Percentiles rank a stretch among this genome's conserved stretches.
phyloP scores from a whole-genome alignment of 2,888 invertebrate genomes.

The Acanthoscelides obtectus region DNA sequence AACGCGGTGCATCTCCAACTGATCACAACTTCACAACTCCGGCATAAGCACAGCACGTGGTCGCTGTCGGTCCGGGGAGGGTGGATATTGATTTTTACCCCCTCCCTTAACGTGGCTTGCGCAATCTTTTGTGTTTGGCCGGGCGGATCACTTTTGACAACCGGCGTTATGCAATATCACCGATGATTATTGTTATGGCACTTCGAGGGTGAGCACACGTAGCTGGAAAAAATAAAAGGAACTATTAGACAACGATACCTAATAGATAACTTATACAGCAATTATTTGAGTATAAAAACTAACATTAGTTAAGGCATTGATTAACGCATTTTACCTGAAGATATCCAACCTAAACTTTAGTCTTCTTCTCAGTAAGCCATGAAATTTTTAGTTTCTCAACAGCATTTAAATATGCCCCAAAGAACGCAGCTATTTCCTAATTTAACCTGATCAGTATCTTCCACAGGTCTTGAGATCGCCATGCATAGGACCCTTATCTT shows the following conservation, averaged over 20 bases:
- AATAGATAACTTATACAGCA: too few species aligned
- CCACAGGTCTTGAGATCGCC: too few species aligned
- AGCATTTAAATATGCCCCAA: too few species aligned
- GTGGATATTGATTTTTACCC: conserved; percentile 19
- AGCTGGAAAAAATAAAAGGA: neutral
- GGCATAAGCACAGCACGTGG: neutral
- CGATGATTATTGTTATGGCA: neutral
- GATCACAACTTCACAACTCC: neutral
- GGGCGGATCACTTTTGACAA: neutral
- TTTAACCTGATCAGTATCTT: too few species aligned
- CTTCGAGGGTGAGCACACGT: neutral
- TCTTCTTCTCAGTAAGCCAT: too few species aligned
- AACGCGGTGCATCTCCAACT: conserved; percentile 4
- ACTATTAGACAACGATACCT: neutral
- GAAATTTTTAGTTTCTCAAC: too few species aligned
- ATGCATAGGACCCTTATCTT: too few species aligned
- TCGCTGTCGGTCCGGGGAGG: neutral
- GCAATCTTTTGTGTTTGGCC: conserved; percentile 5
- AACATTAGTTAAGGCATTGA: too few species aligned
- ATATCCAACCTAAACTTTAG: too few species aligned
- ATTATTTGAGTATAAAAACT: too few species aligned
- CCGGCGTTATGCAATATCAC: neutral
- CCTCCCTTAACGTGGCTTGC: conserved; percentile 18
- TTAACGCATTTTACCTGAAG: too few species aligned
- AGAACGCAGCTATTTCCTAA: too few species aligned